Percentiles rank a stretch among this genome's conserved stretches.
Evolutionary conservation across 2,113 vertebrate species (phyloP).

Genomic region (Danionella cerebrum): DNA sequence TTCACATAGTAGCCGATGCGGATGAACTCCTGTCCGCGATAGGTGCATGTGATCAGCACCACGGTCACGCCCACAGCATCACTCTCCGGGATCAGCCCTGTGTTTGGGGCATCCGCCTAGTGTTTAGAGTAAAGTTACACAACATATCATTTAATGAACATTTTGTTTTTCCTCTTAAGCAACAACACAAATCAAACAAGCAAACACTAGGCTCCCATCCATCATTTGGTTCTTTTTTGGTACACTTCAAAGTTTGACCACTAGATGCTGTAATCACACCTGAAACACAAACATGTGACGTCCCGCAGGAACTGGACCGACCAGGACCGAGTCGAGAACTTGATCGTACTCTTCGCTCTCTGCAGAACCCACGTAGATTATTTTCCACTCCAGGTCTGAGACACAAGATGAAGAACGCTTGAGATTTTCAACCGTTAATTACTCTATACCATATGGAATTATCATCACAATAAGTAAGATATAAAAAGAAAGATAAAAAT

Average conservation of each 20-base stretch:
- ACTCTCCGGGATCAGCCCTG: slow-evolving; percentile 79
- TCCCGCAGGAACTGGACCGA: slow-evolving; percentile 84
- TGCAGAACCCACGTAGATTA: slow-evolving; percentile 88
- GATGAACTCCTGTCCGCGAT: slow-evolving; percentile 84
- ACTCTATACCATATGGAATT: no score
- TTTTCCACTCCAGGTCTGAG: slow-evolving; percentile 89
- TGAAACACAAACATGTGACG: slow-evolving; percentile 92
- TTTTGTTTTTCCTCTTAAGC: no score
- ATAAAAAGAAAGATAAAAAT: no score
- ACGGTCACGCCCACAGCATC: slow-evolving; percentile 89
- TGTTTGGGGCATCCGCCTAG: slow-evolving; percentile 82
- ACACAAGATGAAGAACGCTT: neutral
- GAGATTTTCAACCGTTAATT: neutral
- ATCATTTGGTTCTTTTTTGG: no score
- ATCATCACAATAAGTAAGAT: no score
- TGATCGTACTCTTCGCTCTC: slow-evolving; percentile 90
- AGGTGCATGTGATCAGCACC: slow-evolving; percentile 87
- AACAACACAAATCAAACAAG: no score
- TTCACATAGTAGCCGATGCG: slow-evolving; percentile 90
- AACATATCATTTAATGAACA: no score
- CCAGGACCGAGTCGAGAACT: slow-evolving; percentile 84
- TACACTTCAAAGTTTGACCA: no score
- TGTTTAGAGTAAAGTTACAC: neutral
- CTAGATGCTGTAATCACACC: no score
- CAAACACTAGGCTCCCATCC: no score